These are phyloP conservation scores for Mythimna impura DNA, from an alignment of 2,888 invertebrate genomes.

Conservation along the genomic window DNA sequence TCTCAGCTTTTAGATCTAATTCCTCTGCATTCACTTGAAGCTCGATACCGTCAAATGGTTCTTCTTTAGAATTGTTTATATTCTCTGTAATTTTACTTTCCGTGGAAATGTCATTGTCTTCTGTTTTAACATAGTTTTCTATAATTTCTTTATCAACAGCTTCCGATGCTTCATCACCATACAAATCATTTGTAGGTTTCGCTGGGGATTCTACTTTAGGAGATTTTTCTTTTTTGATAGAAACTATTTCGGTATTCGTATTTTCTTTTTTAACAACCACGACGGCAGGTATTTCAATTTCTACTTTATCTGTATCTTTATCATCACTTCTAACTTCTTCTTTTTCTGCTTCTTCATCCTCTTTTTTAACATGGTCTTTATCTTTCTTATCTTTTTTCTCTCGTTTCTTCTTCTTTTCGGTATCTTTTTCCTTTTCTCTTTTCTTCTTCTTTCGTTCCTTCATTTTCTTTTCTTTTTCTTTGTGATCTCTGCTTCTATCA, in stretches of 20 bases:
- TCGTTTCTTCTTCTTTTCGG: constrained; percentile 88
- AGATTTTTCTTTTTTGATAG: constrained; percentile 60
- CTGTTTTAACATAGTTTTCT: constrained; percentile 89
- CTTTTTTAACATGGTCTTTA: constrained; percentile 80
- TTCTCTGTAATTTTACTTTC: constrained; percentile 76
- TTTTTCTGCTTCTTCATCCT: constrained; percentile 71
- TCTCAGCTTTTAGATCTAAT: constrained; percentile 88
- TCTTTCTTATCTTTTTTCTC: constrained; percentile 90
- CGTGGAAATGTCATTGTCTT: constrained; percentile 70
- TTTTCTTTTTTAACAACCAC: constrained; percentile 59
- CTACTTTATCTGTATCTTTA: constrained; percentile 46
- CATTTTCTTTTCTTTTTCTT: constrained; percentile 90
- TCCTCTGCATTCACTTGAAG: constrained; percentile 90
- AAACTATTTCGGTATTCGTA: constrained; percentile 50
- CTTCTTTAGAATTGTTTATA: constrained; percentile 82
- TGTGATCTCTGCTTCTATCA: constrained; percentile 88
- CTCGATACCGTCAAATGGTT: constrained; percentile 90
- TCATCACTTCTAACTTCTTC: constrained; percentile 56
- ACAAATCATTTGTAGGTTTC: constrained; percentile 82
- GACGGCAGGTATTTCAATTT: constrained; percentile 29
- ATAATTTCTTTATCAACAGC: constrained; percentile 90
- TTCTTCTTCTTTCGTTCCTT: constrained; percentile 88
- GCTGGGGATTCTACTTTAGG: constrained; percentile 64
- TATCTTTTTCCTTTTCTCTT: constrained; percentile 88
- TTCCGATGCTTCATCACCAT: constrained; percentile 89